Evolutionary conservation across 2,888 invertebrate species (phyloP), one percentile per base, ranked within the genome.

Genomic region (Eugnorisma glareosa): DNA sequence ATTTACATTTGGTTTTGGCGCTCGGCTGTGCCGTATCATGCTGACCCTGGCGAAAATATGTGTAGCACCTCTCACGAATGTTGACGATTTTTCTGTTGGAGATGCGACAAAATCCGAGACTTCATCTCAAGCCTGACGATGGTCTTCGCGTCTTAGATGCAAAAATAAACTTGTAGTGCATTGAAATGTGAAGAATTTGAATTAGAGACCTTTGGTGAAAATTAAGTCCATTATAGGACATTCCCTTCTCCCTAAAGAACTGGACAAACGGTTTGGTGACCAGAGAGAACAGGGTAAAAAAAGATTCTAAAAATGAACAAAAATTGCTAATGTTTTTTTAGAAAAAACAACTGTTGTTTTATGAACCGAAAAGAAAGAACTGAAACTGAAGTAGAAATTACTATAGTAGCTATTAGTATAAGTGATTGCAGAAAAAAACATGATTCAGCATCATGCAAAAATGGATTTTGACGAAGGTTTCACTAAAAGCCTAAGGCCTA

Each of bases 391-490:
- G 15, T 2, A 31, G n/a, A n/a, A n/a, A n/a, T n/a, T n/a, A n/a
- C n/a, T n/a, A n/a, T n/a, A n/a, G n/a, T n/a, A n/a, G n/a, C n/a
- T n/a, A 31, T 10, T 61, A 11, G 10, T 35, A 35, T 6, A 8
- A 61, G n/a, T 8, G 64, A 64, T n/a, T n/a, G 64, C 40, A 64
- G 40, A 40, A 59, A 40, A 40, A 64, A 8, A 31, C 43, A 57
- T 21, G n/a, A 48, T 7, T 51, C 37, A 15, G 28, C n/a, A 37
- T 37, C 85, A 83, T 85, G 82, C 82, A 83, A 54, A 72, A 75
- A 76, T 71, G n/a, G n/a, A n/a, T 35, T n/a, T 21, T 35, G 43
- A 72, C 15, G 11, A 57, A 35, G 5, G 11, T 43, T 7, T 15
- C n/a, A 21, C 73, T 66, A 84, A 61, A 71, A 63, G 83, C 82